Base-by-base conservation (phyloP, 1,140 invertebrate genomes). In the Drosophila tristis region DNA sequence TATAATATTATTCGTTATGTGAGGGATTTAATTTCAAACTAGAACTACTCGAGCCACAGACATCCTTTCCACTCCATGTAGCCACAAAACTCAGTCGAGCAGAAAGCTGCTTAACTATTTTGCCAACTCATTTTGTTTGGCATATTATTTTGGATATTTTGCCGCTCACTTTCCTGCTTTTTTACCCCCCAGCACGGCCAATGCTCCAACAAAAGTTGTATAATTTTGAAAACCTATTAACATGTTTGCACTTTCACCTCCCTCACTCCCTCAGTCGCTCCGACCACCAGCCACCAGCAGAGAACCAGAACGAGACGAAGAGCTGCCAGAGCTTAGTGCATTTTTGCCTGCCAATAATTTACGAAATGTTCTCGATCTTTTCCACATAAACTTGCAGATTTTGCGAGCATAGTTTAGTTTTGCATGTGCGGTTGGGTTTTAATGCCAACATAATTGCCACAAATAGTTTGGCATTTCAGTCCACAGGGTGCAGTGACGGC, bases 41-140 rank as follows among this genome's bases (percentile, higher is more conserved):
- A 31, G 31, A 42, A 7, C 9, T 42, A 5, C 8, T 20, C n/a
- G 9, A 64, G 11, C 8, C 51, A 26, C 43, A 54, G 11, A 53
- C n/a, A 15, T 26, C 9, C 8, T 4, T 5, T 43, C 39, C 60
- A 50, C 66, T 72, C 70, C 29, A 75, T 56, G 63, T 74, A 56
- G 59, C 71, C 71, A 56, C 64, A 68, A 65, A 80, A 67, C 48
- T 31, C 78, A 74, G 45, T 60, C 75, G 59, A 78, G 75, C 71
- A 31, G 76, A 80, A 74, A 80, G 70, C 78, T 65, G 64, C 74
- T 82, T 60, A 82, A 82, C 79, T 78, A 82, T 82, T 59, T 78
- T 82, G 61, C 64, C 74, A 61, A 63, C 74, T 82, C 60, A 74
- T 74, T 82, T 82, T 74, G 43, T 29, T 25, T 39, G 20, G 63